These are phyloP conservation scores for Zingel zingel DNA, from an alignment of 2,113 vertebrate species.

Conservation along the genomic window DNA sequence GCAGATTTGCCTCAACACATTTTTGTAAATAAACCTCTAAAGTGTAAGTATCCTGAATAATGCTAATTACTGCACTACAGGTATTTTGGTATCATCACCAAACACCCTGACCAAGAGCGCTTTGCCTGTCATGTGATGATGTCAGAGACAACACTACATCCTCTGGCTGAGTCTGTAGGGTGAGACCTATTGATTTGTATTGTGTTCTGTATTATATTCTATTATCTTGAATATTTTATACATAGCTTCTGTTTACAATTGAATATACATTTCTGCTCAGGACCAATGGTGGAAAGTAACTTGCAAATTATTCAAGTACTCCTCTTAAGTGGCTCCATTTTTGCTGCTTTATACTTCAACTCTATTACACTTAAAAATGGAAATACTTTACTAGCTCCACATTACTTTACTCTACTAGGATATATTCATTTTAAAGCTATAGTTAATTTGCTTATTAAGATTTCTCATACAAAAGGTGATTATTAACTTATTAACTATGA, in stretches of 20 bases:
- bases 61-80: slow-evolving; percentile 74
- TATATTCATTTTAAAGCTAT: neutral
- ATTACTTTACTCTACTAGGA: neutral
- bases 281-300: neutral
- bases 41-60: neutral
- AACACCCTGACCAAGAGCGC: slow-evolving; percentile 93
- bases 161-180: slow-evolving; percentile 92
- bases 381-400: neutral
- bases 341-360: neutral
- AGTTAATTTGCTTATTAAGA: too few relatives aligned
- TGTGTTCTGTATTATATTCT: neutral
- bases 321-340: neutral
- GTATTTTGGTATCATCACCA: slow-evolving; percentile 97
- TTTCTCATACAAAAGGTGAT: too few relatives aligned
- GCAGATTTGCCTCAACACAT: neutral
- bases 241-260: neutral
- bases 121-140: slow-evolving; percentile 98
- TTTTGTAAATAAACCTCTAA: neutral
- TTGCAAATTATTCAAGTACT: neutral
- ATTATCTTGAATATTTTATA: neutral
- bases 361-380: neutral
- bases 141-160: slow-evolving; percentile 90
- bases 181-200: slow-evolving; percentile 67
- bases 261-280: neutral
- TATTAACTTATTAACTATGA: neutral